A percentile compares a stretch with the other conserved stretches of the same genome.
These are phyloP conservation scores for Falco rusticolus DNA, from an alignment of 2,797 vertebrate genomes.

Conservation along the genomic window DNA sequence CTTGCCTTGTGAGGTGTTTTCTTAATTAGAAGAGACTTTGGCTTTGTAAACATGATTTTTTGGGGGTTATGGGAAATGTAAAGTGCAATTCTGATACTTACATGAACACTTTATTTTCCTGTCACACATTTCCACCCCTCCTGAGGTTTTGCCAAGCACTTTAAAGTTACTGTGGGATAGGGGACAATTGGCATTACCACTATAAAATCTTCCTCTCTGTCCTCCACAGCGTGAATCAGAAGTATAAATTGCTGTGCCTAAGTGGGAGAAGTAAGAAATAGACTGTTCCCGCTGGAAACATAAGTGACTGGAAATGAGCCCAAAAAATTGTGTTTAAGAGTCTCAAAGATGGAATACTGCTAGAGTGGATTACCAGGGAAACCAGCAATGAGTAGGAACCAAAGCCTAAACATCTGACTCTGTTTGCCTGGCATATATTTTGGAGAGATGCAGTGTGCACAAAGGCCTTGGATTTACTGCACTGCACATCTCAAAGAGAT, in stretches of 20 bases:
- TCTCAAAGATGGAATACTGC: slow-evolving; percentile 46
- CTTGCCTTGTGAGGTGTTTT: not conserved
- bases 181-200: slow-evolving; percentile 38
- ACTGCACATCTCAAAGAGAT: not conserved
- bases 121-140: not conserved
- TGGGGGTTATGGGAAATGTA: not conserved
- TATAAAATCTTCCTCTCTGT: slow-evolving; percentile 43
- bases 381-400: slow-evolving; percentile 37
- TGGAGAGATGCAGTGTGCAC: not conserved
- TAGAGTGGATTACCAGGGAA: slow-evolving; percentile 63
- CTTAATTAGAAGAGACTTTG: not conserved
- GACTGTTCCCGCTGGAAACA: slow-evolving; percentile 62
- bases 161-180: slow-evolving; percentile 39
- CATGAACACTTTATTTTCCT: not conserved
- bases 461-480: slow-evolving; percentile 20
- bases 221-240: slow-evolving; percentile 35
- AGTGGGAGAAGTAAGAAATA: slow-evolving; percentile 62
- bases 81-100: not conserved
- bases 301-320: slow-evolving; percentile 68
- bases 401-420: slow-evolving; percentile 45
- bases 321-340: slow-evolving; percentile 62
- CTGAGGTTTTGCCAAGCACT: not conserved
- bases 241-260: slow-evolving; percentile 54
- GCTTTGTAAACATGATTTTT: not conserved
- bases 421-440: slow-evolving; percentile 28